Conservation (phyloP, 2,888 invertebrate species). For the Lordiphosa andalusiaca region DNA sequence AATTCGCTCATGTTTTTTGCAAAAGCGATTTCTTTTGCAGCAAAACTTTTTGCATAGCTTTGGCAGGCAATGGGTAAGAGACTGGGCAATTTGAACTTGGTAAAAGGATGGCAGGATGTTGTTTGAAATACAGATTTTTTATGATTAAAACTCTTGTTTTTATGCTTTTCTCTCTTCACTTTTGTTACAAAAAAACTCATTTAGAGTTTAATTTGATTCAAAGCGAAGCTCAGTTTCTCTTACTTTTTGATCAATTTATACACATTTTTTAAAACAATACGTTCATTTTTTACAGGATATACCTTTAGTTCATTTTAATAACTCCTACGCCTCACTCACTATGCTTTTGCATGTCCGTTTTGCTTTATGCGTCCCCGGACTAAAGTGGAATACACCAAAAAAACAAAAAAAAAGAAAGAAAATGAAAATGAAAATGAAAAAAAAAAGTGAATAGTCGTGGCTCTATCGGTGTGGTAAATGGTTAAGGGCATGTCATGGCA, state of each 20-base stretch:
- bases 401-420: not conserved
- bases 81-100: not conserved
- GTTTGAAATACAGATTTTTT: too few species aligned
- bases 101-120: too few species aligned
- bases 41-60: conserved; percentile 24
- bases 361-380: conserved; percentile 53
- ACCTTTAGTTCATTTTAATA: not conserved
- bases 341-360: conserved; percentile 43
- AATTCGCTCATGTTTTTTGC: conserved; percentile 62
- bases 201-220: too few species aligned
- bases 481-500: conserved; percentile 73
- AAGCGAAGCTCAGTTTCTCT: too few species aligned
- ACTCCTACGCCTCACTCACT: conserved; percentile 3
- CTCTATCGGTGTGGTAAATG: conserved; percentile 44
- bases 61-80: conserved; percentile 10
- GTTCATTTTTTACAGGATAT: not conserved
- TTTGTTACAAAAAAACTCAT: too few species aligned
- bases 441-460: conserved; percentile 20
- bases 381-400: too few species aligned
- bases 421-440: conserved; percentile 16
- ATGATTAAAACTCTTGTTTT: too few species aligned
- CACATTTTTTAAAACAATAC: not conserved
- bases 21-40: conserved; percentile 32
- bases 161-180: too few species aligned
- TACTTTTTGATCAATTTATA: not conserved